Conservation (phyloP, 2,888 invertebrate genomes). For the Cosmorhoe ocellata region DNA sequence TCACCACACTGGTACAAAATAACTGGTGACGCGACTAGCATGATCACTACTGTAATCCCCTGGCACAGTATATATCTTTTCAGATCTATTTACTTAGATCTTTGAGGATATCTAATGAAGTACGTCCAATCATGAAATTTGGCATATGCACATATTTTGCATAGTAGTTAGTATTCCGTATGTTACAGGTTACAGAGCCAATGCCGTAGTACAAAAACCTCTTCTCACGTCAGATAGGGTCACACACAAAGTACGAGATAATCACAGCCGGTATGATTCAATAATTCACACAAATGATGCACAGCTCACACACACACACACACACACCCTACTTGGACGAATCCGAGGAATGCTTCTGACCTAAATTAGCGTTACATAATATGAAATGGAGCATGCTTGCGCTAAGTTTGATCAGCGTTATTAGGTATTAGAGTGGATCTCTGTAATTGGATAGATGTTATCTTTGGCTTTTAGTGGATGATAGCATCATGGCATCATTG, state of each 20-base stretch:
- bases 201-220: background rate
- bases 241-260: constrained; percentile 1
- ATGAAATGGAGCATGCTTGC: constrained; percentile 10
- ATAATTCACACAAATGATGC: constrained; percentile 13
- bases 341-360: constrained; percentile 13
- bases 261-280: constrained; percentile 12
- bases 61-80: too few species aligned
- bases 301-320: too few species aligned
- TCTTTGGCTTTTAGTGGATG: background rate
- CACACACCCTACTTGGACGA: constrained; percentile 2
- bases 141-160: too few species aligned
- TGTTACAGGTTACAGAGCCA: too few species aligned
- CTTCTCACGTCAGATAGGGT: background rate
- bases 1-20: too few species aligned
- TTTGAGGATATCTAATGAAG: too few species aligned
- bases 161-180: too few species aligned
- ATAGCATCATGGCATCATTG: too few species aligned
- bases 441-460: constrained; percentile 2
- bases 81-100: too few species aligned
- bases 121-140: too few species aligned
- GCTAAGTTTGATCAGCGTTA: constrained; percentile 5
- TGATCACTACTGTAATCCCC: too few species aligned
- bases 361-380: constrained; percentile 14
- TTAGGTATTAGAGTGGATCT: constrained; percentile 3
- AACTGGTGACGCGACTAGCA: too few species aligned